These are phyloP conservation scores for Drosophila teissieri DNA, from an alignment of 1,140 invertebrate genomes.

Conservation along the genomic window DNA sequence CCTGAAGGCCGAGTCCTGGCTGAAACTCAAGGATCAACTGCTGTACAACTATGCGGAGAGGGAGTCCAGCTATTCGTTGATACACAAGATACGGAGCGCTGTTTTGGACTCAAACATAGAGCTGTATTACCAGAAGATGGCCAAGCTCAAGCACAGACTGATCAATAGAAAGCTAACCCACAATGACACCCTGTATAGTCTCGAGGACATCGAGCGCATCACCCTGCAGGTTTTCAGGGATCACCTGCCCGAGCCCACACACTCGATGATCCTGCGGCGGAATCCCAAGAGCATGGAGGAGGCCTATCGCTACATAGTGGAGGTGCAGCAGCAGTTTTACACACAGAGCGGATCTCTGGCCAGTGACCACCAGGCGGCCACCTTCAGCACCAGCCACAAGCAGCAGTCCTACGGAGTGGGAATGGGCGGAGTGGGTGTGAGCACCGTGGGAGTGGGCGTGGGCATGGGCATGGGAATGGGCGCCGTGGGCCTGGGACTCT, in stretches of 20 bases:
- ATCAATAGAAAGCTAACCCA: conserved; percentile 69
- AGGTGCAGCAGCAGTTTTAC: conserved; percentile 74
- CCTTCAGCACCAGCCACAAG: conserved; percentile 72
- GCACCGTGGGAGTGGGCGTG: conserved; percentile 38
- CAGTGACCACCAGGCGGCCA: conserved; percentile 61
- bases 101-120: conserved; percentile 72
- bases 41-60: conserved; percentile 66
- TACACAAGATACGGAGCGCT: conserved; percentile 65
- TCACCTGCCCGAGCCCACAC: conserved; percentile 69
- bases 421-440: conserved; percentile 54
- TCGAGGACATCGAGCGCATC: conserved; percentile 70
- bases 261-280: conserved; percentile 69
- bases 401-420: conserved; percentile 55
- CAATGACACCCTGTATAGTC: conserved; percentile 62
- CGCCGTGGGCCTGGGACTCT: conserved; percentile 52
- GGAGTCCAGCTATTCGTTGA: conserved; percentile 68
- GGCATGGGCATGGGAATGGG: conserved; percentile 51
- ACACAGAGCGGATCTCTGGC: conserved; percentile 69
- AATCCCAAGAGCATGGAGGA: conserved; percentile 79
- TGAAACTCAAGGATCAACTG: conserved; percentile 68
- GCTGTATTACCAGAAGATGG: conserved; percentile 71
- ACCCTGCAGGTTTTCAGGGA: conserved; percentile 69
- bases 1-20: conserved; percentile 62
- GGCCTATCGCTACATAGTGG: conserved; percentile 73
- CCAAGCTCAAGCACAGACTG: conserved; percentile 66